Evolutionary conservation across 2,797 vertebrate species (phyloP).

Genomic region (Tokudaia tokunoshimensis): DNA sequence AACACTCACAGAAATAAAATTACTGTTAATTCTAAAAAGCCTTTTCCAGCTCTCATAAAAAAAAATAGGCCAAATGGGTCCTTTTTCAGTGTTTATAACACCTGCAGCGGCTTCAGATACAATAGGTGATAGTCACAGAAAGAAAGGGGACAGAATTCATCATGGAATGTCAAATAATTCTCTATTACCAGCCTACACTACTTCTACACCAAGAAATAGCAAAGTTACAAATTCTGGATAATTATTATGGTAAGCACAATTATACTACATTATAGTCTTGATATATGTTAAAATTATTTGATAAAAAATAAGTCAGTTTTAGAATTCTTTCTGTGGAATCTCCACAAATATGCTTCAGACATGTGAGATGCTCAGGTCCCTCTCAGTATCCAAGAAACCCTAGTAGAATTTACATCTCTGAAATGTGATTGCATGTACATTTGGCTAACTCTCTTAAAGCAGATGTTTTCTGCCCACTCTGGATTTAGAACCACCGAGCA

Average conservation of each 20-base stretch:
- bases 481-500: neutral
- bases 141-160: neutral
- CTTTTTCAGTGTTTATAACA: neutral
- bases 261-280: conserved; percentile 51
- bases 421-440: neutral
- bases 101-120: neutral
- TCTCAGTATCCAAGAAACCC: neutral
- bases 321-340: neutral
- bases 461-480: neutral
- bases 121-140: conserved; percentile 11
- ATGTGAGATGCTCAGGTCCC: neutral
- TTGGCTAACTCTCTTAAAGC: neutral
- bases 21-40: conserved; percentile 40
- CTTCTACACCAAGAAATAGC: conserved; percentile 25
- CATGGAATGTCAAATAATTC: conserved; percentile 44
- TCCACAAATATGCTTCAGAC: neutral
- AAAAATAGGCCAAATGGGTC: conserved; percentile 22
- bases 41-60: conserved; percentile 40
- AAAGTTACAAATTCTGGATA: conserved; percentile 44
- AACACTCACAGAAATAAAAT: conserved; percentile 39
- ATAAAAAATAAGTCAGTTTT: conserved; percentile 25
- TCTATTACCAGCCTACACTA: neutral
- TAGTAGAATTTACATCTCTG: neutral
- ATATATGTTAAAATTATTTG: neutral
- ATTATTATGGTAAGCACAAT: conserved; percentile 44